Conservation (phyloP, 1,140 invertebrate species). For the Sinella curviseta region DNA sequence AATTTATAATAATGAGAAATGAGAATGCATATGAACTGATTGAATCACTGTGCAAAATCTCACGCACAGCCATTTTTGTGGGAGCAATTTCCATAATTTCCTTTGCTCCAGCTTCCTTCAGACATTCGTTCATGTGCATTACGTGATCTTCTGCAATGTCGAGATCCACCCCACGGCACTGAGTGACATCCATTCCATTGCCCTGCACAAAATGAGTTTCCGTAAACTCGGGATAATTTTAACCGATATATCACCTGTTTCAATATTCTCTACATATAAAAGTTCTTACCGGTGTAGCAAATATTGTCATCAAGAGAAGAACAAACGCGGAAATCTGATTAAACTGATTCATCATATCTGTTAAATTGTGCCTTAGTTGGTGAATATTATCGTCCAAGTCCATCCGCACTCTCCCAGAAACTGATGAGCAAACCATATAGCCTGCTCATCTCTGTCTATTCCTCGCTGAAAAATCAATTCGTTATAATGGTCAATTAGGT, state of each 20-base stretch:
- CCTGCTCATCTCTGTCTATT: too few species aligned
- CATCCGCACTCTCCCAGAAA: not conserved
- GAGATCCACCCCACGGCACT: conserved; percentile 3
- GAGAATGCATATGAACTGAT: not conserved
- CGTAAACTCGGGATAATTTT: too few species aligned
- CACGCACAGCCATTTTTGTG: conserved; percentile 22
- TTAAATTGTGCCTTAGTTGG: not conserved
- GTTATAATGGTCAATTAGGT: not conserved
- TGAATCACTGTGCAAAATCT: not conserved
- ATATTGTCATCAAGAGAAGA: not conserved
- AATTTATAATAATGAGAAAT: too few species aligned
- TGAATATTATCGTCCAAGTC: not conserved
- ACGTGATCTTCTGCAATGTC: conserved; percentile 26
- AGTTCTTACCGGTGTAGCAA: not conserved
- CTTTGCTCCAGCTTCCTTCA: conserved; percentile 29
- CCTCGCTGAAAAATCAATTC: too few species aligned
- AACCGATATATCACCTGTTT: not conserved
- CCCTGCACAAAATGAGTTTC: not conserved
- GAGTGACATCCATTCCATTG: not conserved
- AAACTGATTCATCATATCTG: not conserved
- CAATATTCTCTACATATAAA: too few species aligned
- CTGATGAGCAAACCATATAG: too few species aligned
- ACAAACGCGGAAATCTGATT: not conserved
- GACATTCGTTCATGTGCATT: conserved; percentile 30
- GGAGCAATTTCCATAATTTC: conserved; percentile 16